Evolutionary conservation across 2,113 vertebrate genomes (phyloP), one percentile per base, ranked within the genome.

Genomic region (Dryoscopus gambensis): DNA sequence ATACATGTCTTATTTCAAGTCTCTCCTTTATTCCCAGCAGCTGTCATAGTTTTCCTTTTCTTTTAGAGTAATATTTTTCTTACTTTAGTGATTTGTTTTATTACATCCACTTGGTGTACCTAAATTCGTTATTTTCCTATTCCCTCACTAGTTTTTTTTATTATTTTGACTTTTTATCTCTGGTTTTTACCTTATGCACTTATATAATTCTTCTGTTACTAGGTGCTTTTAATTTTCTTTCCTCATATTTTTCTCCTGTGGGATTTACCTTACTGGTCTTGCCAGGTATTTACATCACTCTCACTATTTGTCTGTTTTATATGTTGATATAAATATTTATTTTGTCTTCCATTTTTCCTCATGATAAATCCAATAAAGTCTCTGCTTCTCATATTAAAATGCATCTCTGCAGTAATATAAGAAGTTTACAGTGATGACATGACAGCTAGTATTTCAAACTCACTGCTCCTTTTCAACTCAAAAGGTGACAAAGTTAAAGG

Each of bases 51-150:
- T 95, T 84, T 78, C 8, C 6, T 19, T 83, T 85, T 73, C 35
- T 75, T 37, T 86, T 79, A 87, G 8, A 84, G 30, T 40, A 93
- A 81, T 88, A 91, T 82, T 96, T 93, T 49, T 76, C 78, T 88
- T 93, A 52, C 39, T 95, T 94, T 27, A 82, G 37, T 84, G 62
- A 56, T 75, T 93, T 89, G n/a, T 53, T 91, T 88, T 89, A 76
- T 81, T 85, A 67, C 77, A 89, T 79, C 21, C 50, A 50, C 20
- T 77, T 69, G 52, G 7, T 56, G 9, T 63, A 87, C 21, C 27
- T 90, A n/a, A 73, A 33, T 76, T 90, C 60, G 67, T 93, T 82
- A 79, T 94, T 76, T 95, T 95, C n/a, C 20, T 88, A 71, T 93
- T 90, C 47, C 22, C 31, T 87, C 47, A 75, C 53, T 59, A n/a